Percentiles rank a stretch among this genome's conserved stretches.
Conservation (phyloP, 2,113 vertebrate species). For the Chaetura pelagica region DNA sequence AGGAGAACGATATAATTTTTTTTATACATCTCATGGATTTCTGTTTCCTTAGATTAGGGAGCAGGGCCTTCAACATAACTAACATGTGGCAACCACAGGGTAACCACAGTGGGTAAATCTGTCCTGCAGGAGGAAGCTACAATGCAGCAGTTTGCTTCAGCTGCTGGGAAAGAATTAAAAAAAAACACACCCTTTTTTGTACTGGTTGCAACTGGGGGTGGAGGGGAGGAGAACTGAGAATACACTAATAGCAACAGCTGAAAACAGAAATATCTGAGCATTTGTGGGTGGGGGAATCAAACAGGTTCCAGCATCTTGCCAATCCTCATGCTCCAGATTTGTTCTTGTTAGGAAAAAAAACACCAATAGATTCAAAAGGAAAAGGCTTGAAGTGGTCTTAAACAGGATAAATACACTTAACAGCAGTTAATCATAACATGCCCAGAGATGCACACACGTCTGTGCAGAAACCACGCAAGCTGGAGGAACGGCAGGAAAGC, state of each 20-base stretch:
- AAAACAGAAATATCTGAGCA: conserved; percentile 36
- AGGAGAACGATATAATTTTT: background rate
- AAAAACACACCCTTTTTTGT: background rate
- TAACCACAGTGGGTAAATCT: conserved; percentile 61
- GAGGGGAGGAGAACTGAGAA: conserved; percentile 30
- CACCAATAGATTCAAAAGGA: background rate
- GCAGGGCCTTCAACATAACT: conserved; percentile 30
- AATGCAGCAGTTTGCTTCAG: conserved; percentile 32
- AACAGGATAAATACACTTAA: background rate
- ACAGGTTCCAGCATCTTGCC: conserved; percentile 1
- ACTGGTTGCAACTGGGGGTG: background rate
- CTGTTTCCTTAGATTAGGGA: conserved; percentile 37
- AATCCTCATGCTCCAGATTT: background rate
- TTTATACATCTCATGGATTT: conserved; percentile 10
- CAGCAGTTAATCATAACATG: background rate
- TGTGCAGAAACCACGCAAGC: background rate
- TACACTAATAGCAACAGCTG: conserved; percentile 36
- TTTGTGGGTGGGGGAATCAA: background rate
- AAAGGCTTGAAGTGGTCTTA: background rate
- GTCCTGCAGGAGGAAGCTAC: conserved; percentile 39
- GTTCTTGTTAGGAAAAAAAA: background rate
- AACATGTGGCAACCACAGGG: conserved; percentile 53
- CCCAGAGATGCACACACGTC: background rate
- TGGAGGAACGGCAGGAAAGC: background rate
- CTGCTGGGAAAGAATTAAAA: background rate